Conservation (phyloP, 2,888 invertebrate genomes). For the Hypomecis atomaria region DNA sequence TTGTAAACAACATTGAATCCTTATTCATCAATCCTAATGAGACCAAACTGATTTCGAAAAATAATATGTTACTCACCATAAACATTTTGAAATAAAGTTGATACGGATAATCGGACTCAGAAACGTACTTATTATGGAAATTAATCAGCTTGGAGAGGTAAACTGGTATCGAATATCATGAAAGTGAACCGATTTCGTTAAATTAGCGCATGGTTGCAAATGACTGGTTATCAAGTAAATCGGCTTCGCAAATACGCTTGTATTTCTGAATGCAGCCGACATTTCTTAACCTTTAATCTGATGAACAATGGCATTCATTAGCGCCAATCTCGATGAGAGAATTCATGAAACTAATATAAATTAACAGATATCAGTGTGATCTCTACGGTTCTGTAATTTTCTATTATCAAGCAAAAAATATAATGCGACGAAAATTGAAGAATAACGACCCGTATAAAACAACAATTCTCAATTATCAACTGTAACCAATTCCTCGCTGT, state of each 20-base stretch:
- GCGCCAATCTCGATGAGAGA: conserved; percentile 23
- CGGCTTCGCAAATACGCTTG: conserved; percentile 24
- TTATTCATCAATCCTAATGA: conserved; percentile 27
- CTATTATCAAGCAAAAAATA: conserved; percentile 29
- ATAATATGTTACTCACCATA: conserved; percentile 11
- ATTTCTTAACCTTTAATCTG: conserved; percentile 36
- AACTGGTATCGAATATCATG: conserved; percentile 19
- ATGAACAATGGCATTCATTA: conserved; percentile 39
- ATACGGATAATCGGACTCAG: background rate
- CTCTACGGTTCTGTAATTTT: conserved; percentile 32
- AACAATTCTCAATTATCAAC: conserved; percentile 54
- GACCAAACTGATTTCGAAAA: conserved; percentile 22
- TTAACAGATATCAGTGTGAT: conserved; percentile 37
- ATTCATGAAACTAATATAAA: conserved; percentile 30
- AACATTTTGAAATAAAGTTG: conserved; percentile 10
- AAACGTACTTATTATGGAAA: conserved; percentile 7
- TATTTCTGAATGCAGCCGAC: conserved; percentile 30
- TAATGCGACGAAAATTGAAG: conserved; percentile 33
- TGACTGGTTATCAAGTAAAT: conserved; percentile 28
- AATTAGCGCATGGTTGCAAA: conserved; percentile 34
- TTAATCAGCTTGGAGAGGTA: conserved; percentile 15
- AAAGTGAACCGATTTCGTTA: conserved; percentile 26
- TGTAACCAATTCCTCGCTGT: conserved; percentile 52
- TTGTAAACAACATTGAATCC: conserved; percentile 37
- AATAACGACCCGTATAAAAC: conserved; percentile 46